A percentile compares a stretch with the other conserved stretches of the same genome.
Evolutionary conservation across 2,888 invertebrate genomes (phyloP).

Genomic region (Heterodera filipjevi): DNA sequence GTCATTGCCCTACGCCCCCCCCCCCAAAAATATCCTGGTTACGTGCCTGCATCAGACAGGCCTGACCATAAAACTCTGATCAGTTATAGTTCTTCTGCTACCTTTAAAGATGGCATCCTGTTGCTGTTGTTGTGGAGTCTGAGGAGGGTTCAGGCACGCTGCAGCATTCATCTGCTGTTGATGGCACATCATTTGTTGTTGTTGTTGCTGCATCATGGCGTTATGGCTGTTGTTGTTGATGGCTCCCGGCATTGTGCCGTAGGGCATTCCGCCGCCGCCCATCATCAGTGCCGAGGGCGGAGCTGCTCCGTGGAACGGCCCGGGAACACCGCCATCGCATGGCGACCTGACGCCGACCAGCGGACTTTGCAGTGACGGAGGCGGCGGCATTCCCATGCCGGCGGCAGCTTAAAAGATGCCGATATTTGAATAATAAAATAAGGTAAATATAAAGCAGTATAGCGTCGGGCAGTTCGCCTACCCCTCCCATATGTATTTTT

Average conservation of each 20-base stretch:
- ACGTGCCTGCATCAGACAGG: no score
- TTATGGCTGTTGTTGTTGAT: neutral
- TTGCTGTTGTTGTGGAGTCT: neutral
- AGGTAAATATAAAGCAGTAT: neutral
- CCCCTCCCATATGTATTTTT: no score
- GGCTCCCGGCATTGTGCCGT: neutral
- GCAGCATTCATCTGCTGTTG: constrained; percentile 1
- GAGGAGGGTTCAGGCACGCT: neutral
- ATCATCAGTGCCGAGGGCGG: neutral
- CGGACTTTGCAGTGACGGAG: neutral
- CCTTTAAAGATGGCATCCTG: constrained; percentile 3
- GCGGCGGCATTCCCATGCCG: neutral
- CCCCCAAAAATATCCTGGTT: no score
- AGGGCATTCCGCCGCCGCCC: neutral
- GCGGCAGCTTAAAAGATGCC: neutral
- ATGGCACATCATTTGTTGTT: constrained; percentile 13
- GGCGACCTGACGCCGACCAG: neutral
- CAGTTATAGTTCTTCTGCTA: neutral
- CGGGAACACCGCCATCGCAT: neutral
- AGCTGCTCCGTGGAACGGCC: neutral
- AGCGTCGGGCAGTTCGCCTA: no score
- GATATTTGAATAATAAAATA: neutral
- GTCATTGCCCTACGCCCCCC: no score
- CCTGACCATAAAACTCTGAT: neutral
- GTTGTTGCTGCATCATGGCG: neutral